Base-by-base conservation (phyloP, 1,140 invertebrate species). In the Whitmania pigra region DNA sequence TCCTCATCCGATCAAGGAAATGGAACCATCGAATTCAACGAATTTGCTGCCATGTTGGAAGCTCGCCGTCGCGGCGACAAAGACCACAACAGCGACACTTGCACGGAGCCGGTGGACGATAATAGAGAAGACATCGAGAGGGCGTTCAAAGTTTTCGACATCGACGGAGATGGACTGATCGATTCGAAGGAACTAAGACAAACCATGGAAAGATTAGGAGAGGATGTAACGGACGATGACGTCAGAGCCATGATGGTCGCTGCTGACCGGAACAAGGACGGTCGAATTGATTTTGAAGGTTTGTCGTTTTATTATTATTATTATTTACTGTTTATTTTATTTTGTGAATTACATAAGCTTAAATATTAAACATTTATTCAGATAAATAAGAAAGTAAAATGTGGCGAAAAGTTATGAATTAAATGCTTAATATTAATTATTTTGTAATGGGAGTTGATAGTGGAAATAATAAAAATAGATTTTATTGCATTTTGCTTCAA, bases 1-100 rank as follows among this genome's bases (percentile, higher is more conserved):
- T 43, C 40, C 13, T 43, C 40, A 6, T 43, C 15, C 43, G 11
- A 9, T 66, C 18, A 17, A 96, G 93, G 93, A 78, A 97, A 96
- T 84, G 94, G 94, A 77, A 97, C 93, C 79, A 97, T 97, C 85
- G 94, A 97, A 84, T 97, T 95, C 84, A 92, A 93, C 79, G 92
- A 94, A 82, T 94, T 89, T 79, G 80, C 90, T 49, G 89, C 91
- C 81, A 92, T 94, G 90, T 94, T 95, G 92, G 43, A 69, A 68
- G 25, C 31, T 29, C 69, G 67, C 25, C 31, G 53, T 7, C 43
- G 57, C 22, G 0, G 40, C 27, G 53, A 70, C 71, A 72, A 49
- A 13, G 43, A 49, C 43, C 43, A 49, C 43, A 49, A 11, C 11
- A 49, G 43, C 43, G 43, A 40, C 25, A 20, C 13, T 20, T 63